Evolutionary conservation across 2,113 vertebrate species (phyloP).

Genomic region (Petroica traversi): DNA sequence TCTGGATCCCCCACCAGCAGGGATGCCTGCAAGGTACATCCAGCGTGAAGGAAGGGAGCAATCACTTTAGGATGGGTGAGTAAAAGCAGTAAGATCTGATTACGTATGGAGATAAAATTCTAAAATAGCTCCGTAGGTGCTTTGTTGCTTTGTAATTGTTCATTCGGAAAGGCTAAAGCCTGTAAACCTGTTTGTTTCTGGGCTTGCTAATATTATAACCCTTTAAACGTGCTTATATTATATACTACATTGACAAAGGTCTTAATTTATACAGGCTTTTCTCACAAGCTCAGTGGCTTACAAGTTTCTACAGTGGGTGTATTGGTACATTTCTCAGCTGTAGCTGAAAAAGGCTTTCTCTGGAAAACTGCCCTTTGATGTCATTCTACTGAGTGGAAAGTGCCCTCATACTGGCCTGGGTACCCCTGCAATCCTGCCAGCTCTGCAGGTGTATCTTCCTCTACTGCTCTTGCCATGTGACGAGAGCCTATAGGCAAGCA

Average conservation of each 20-base stretch:
- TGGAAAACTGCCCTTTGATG: background rate
- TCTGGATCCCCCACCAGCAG: fast-evolving
- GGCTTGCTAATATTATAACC: background rate
- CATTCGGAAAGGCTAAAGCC: background rate
- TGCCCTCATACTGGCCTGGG: fast-evolving
- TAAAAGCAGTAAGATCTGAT: background rate
- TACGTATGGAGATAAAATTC: background rate
- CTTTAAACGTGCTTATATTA: background rate
- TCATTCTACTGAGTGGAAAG: background rate
- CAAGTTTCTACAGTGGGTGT: fast-evolving
- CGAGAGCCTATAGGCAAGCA: background rate
- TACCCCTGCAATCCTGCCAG: background rate
- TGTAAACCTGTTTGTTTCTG: background rate
- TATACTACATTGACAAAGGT: background rate
- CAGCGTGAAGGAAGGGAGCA: background rate
- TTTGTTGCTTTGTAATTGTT: background rate
- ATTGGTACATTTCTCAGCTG: background rate
- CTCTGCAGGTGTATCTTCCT: background rate
- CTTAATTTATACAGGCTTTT: background rate
- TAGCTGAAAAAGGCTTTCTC: background rate
- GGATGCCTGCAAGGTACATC: background rate
- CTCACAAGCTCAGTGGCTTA: fast-evolving
- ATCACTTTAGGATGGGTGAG: background rate
- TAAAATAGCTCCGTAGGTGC: background rate
- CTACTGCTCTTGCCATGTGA: background rate